These are phyloP conservation scores for Euzetes globulus DNA, from an alignment of 2,888 invertebrate species.

Conservation along the genomic window DNA sequence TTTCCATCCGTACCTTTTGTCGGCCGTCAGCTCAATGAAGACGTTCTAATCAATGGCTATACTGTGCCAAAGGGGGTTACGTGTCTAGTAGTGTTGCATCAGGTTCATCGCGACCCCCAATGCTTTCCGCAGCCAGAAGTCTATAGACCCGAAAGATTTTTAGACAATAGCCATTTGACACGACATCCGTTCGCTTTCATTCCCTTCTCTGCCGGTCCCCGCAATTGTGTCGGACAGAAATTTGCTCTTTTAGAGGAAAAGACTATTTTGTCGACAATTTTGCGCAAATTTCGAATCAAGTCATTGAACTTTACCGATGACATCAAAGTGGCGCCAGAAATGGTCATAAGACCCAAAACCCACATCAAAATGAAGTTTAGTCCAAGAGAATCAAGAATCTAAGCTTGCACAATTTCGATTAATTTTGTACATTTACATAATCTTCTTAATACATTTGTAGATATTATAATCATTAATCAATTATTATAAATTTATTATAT, in stretches of 20 bases:
- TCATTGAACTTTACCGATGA: slow-evolving; percentile 39
- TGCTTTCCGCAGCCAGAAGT: slow-evolving; percentile 48
- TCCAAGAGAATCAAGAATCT: neutral
- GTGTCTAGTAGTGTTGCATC: slow-evolving; percentile 42
- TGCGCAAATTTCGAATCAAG: slow-evolving; percentile 36
- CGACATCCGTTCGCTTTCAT: slow-evolving; percentile 42
- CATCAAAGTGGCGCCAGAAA: slow-evolving; percentile 36
- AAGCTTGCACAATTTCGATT: neutral
- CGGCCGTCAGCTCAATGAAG: slow-evolving; percentile 45
- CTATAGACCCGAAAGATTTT: slow-evolving; percentile 47
- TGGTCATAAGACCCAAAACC: slow-evolving; percentile 38
- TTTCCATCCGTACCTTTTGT: slow-evolving; percentile 49
- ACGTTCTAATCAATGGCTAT: slow-evolving; percentile 44
- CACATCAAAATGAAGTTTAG: slow-evolving; percentile 23
- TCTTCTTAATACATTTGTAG: neutral
- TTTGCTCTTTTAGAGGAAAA: slow-evolving; percentile 42
- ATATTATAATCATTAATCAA: too few species aligned
- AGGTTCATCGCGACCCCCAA: slow-evolving; percentile 44
- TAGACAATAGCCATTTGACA: slow-evolving; percentile 39
- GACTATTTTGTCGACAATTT: slow-evolving; percentile 38
- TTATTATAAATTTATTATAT: too few species aligned
- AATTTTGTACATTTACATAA: neutral
- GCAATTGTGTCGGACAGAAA: slow-evolving; percentile 43
- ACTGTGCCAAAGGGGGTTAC: slow-evolving; percentile 45
- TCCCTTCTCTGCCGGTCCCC: slow-evolving; percentile 42